Evolutionary conservation across 2,888 invertebrate species (phyloP).

Genomic region (Calameuta idolon): DNA sequence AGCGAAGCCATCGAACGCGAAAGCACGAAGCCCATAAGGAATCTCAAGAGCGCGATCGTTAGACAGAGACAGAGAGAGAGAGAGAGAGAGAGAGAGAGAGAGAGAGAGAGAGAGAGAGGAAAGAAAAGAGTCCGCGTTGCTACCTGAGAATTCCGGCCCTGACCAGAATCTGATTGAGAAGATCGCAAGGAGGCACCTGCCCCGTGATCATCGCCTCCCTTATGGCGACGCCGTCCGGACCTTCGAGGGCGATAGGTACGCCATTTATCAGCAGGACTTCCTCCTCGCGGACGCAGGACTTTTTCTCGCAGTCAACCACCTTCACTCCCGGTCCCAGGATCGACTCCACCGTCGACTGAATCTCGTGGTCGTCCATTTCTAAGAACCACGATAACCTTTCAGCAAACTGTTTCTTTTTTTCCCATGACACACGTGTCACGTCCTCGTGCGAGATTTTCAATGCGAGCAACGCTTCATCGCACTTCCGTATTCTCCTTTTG

Average conservation of each 20-base stretch:
- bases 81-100: no score
- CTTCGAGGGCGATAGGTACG: constrained; percentile 76
- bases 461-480: constrained; percentile 4
- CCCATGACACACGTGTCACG: constrained; percentile 11
- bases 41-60: no score
- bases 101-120: not conserved
- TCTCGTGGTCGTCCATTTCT: constrained; percentile 78
- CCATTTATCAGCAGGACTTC: constrained; percentile 80
- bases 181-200: constrained; percentile 78
- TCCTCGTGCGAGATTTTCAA: constrained; percentile 43
- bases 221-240: constrained; percentile 77
- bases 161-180: constrained; percentile 77
- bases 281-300: constrained; percentile 78
- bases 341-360: constrained; percentile 80
- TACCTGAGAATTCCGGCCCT: constrained; percentile 74
- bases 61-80: no score
- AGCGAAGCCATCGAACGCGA: no score
- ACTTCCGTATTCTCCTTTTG: no score
- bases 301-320: constrained; percentile 80
- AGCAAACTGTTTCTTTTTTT: constrained; percentile 3
- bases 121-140: constrained; percentile 26
- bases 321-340: constrained; percentile 79
- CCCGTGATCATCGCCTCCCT: constrained; percentile 77
- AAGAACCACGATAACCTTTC: constrained; percentile 27
- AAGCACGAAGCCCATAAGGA: no score